These are phyloP conservation scores for Cataglyphis albicans DNA, from an alignment of 2,888 invertebrate genomes.

Conservation along the genomic window DNA sequence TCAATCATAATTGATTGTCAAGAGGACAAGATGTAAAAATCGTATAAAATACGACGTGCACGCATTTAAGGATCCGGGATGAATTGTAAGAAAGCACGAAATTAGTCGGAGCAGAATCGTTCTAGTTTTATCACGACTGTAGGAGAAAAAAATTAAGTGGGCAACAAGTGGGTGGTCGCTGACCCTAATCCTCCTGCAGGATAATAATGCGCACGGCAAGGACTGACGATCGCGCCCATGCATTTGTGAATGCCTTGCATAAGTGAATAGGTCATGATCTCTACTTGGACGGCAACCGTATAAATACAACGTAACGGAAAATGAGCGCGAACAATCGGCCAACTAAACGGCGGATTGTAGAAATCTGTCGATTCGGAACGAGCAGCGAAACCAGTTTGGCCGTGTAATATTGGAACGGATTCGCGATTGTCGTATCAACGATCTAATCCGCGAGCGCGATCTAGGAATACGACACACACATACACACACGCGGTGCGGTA, in stretches of 20 bases:
- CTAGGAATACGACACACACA: constrained; percentile 13
- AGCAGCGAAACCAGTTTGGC: constrained; percentile 49
- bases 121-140: not conserved
- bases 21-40: not conserved
- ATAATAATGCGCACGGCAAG: constrained; percentile 45
- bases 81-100: constrained; percentile 26
- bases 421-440: constrained; percentile 50
- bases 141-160: constrained; percentile 58
- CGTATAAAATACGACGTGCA: not conserved
- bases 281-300: constrained; percentile 47
- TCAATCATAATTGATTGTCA: not conserved
- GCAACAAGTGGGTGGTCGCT: constrained; percentile 65
- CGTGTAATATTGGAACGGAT: constrained; percentile 48
- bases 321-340: constrained; percentile 60
- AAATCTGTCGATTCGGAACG: constrained; percentile 21
- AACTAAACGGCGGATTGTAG: constrained; percentile 9
- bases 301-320: constrained; percentile 52
- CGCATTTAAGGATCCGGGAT: not conserved
- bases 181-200: constrained; percentile 58
- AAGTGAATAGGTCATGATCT: constrained; percentile 60
- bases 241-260: constrained; percentile 59
- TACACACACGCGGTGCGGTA: not conserved
- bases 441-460: constrained; percentile 7
- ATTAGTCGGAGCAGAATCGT: not conserved
- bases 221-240: constrained; percentile 50